phyloP scores from a whole-genome alignment of 2,797 vertebrate species.

The Anguilla pacifica region DNA sequence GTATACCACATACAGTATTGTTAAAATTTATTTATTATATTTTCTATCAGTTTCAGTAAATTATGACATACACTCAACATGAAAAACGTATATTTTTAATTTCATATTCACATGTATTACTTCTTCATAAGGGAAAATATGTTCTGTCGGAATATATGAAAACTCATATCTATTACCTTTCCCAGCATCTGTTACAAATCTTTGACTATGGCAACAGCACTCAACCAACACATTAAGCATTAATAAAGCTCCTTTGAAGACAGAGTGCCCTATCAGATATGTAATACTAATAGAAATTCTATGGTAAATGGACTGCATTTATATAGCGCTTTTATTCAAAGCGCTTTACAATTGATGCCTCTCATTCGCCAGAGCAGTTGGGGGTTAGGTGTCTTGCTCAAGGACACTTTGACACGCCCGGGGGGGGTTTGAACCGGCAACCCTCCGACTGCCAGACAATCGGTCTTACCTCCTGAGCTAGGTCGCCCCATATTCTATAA shows the following conservation, averaged over 20 bases:
- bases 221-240: slow-evolving; percentile 7
- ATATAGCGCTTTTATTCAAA: too few species aligned
- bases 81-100: neutral
- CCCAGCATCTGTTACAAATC: neutral
- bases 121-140: neutral
- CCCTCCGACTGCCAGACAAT: too few species aligned
- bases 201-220: neutral
- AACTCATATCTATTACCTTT: neutral
- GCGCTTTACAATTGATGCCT: too few species aligned
- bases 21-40: neutral
- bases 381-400: too few species aligned
- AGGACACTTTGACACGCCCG: too few species aligned
- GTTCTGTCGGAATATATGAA: neutral
- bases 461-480: too few species aligned
- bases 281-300: neutral
- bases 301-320: too few species aligned
- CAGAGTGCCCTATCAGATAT: neutral
- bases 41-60: neutral
- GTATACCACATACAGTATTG: neutral
- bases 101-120: neutral
- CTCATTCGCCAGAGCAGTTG: too few species aligned
- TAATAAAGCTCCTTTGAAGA: neutral
- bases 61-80: neutral
- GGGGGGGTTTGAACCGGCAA: too few species aligned
- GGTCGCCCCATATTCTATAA: neutral